These are phyloP conservation scores for Chydorus sphaericus DNA, from an alignment of 2,888 invertebrate genomes.

Conservation along the genomic window DNA sequence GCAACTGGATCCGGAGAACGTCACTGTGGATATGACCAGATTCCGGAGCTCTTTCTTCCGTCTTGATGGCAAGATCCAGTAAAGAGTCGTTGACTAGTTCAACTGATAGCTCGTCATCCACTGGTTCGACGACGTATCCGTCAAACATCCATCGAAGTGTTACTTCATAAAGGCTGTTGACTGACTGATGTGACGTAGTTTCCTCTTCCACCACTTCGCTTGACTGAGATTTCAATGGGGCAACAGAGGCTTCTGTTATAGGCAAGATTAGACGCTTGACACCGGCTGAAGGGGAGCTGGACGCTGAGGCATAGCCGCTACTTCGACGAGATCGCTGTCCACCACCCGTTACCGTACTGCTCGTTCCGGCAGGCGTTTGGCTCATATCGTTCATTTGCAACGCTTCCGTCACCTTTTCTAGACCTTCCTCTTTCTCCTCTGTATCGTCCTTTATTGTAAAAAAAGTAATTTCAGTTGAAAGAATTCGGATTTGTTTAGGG, in stretches of 20 bases:
- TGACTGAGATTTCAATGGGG: too few relatives aligned
- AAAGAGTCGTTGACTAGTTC: not conserved
- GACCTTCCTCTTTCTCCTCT: slow-evolving; percentile 4
- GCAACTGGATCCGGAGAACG: not conserved
- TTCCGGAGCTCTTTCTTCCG: not conserved
- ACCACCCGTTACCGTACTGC: too few relatives aligned
- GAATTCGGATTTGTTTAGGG: not conserved
- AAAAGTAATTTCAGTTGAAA: not conserved
- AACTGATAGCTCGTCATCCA: not conserved
- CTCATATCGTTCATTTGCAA: not conserved
- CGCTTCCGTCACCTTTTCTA: not conserved
- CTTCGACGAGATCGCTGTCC: slow-evolving; percentile 13
- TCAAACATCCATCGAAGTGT: slow-evolving; percentile 9
- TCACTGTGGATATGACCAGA: not conserved
- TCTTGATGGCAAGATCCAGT: not conserved
- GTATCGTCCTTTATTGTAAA: not conserved
- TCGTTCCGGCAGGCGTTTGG: not conserved
- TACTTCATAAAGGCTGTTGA: slow-evolving; percentile 7
- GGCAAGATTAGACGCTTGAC: not conserved
- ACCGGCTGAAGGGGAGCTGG: slow-evolving; percentile 8
- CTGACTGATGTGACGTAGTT: not conserved
- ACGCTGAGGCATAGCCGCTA: slow-evolving; percentile 14
- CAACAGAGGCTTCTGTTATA: not conserved
- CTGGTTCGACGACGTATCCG: not conserved
- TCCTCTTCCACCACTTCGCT: not conserved